Conservation (phyloP, 2,888 invertebrate species). For the Chrysodeixis includens region DNA sequence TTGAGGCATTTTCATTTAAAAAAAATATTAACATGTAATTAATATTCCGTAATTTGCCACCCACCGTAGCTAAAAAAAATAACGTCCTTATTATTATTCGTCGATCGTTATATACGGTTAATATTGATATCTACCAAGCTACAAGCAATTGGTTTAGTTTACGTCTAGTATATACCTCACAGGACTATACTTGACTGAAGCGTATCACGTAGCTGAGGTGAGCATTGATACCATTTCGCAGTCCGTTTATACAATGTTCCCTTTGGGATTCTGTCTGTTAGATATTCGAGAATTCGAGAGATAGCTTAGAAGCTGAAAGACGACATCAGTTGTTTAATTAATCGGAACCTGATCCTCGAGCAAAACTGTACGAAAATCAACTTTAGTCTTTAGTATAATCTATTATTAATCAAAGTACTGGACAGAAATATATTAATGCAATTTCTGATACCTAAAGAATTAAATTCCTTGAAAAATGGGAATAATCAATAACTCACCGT, state of each 20-base stretch:
- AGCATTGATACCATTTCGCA: slow-evolving; percentile 16
- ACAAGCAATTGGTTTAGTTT: slow-evolving; percentile 22
- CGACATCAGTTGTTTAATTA: neutral
- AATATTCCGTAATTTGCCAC: too few species aligned
- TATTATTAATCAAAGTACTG: too few species aligned
- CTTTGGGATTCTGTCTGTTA: slow-evolving; percentile 10
- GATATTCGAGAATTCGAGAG: neutral
- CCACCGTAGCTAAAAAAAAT: too few species aligned
- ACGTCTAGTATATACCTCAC: neutral
- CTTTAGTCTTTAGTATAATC: neutral
- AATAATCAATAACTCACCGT: too few species aligned
- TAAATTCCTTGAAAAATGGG: too few species aligned
- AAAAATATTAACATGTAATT: too few species aligned
- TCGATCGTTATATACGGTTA: too few species aligned
- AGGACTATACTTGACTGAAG: slow-evolving; percentile 10
- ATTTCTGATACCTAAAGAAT: too few species aligned
- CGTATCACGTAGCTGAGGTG: slow-evolving; percentile 12
- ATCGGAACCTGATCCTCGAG: slow-evolving; percentile 14
- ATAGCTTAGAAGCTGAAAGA: slow-evolving; percentile 12
- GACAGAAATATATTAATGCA: too few species aligned
- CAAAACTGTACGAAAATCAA: neutral
- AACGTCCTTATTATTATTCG: too few species aligned
- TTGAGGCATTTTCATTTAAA: too few species aligned
- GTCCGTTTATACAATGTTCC: slow-evolving; percentile 14
- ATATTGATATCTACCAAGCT: too few species aligned